Conservation (phyloP, 2,888 invertebrate species). For the Hymenopus coronatus region DNA sequence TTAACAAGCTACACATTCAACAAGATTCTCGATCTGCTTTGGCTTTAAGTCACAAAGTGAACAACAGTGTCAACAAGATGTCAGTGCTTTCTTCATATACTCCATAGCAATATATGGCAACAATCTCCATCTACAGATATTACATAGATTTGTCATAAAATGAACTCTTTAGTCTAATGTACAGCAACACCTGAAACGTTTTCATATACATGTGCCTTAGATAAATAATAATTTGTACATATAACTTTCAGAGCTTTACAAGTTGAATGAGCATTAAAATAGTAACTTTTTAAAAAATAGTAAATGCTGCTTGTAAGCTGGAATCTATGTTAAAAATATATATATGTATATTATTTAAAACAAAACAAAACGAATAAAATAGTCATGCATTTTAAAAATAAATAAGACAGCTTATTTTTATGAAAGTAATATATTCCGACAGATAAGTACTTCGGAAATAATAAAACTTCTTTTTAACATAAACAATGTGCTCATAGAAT, state of each 20-base stretch:
- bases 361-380: background rate
- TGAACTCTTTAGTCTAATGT: background rate
- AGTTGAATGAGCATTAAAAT: background rate
- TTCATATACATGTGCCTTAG: background rate
- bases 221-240: background rate
- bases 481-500: background rate
- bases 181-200: background rate
- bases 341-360: background rate
- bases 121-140: background rate
- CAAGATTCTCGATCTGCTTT: background rate
- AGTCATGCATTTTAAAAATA: background rate
- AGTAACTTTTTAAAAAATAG: background rate
- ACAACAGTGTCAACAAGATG: background rate
- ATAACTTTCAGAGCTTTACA: background rate
- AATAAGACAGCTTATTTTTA: background rate
- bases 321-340: background rate
- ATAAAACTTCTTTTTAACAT: background rate
- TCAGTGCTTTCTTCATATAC: background rate
- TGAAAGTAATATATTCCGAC: background rate
- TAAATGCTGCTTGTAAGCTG: background rate
- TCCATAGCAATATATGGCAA: background rate
- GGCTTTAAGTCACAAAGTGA: background rate
- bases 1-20: constrained; percentile 2
- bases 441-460: background rate
- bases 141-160: background rate